Conservation (phyloP, 2,797 vertebrate genomes). For the Spondyliosoma cantharus region DNA sequence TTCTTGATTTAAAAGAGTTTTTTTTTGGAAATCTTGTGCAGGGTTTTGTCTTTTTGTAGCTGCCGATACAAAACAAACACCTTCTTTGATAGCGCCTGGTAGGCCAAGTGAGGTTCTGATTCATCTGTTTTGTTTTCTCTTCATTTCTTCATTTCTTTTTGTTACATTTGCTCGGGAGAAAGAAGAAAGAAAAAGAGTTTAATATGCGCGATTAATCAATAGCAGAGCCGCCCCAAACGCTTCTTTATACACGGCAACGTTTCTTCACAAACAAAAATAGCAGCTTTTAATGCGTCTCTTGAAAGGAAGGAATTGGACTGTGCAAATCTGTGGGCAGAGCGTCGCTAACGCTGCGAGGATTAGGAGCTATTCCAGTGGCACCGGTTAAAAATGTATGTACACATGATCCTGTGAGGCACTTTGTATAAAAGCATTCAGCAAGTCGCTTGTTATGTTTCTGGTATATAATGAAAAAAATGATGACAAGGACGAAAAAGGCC, state of each 20-base stretch:
- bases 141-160: conserved; percentile 14
- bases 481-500: conserved; percentile 31
- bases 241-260: neutral
- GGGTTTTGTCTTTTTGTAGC: conserved; percentile 29
- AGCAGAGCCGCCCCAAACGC: neutral
- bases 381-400: conserved; percentile 71
- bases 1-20: conserved; percentile 3
- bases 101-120: conserved; percentile 40
- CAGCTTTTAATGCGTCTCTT: conserved; percentile 41
- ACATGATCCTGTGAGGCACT: conserved; percentile 50
- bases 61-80: conserved; percentile 26
- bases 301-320: conserved; percentile 37
- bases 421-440: conserved; percentile 66
- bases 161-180: conserved; percentile 27
- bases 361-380: conserved; percentile 45
- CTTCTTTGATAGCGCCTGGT: conserved; percentile 30
- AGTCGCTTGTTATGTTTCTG: conserved; percentile 50
- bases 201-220: conserved; percentile 36
- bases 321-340: conserved; percentile 33
- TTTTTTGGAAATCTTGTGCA: neutral
- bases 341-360: conserved; percentile 25
- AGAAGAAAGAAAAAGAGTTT: conserved; percentile 1
- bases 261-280: conserved; percentile 47
- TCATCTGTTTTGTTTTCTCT: conserved; percentile 37
- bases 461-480: conserved; percentile 19